A percentile compares a stretch with the other conserved stretches of the same genome.
phyloP scores from a whole-genome alignment of 2,113 vertebrate species.

The Cromileptes altivelis region DNA sequence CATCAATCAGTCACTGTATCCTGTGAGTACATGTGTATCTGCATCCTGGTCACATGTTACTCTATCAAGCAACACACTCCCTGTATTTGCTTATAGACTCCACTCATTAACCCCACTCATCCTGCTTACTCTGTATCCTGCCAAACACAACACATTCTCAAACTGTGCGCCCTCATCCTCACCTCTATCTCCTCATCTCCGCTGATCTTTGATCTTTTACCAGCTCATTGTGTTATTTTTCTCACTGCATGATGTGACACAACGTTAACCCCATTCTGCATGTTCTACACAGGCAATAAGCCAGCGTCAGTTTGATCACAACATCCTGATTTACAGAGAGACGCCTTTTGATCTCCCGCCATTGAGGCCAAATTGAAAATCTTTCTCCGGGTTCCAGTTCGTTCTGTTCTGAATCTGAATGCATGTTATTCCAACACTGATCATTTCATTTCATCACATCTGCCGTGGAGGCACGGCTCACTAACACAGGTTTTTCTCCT shows the following conservation, averaged over 20 bases:
- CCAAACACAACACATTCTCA: too few species aligned
- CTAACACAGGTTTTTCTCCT: conserved; percentile 71
- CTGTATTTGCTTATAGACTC: not conserved
- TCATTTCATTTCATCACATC: conserved; percentile 55
- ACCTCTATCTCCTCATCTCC: not conserved
- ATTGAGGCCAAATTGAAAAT: conserved; percentile 16
- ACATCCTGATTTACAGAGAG: conserved; percentile 9
- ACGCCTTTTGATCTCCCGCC: not conserved
- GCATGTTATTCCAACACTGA: conserved; percentile 32
- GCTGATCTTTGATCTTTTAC: conserved; percentile 24
- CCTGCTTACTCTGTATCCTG: too few species aligned
- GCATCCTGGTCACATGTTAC: not conserved
- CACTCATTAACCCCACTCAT: not conserved
- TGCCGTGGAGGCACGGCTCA: conserved; percentile 72
- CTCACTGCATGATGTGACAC: conserved; percentile 21
- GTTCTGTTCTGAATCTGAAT: conserved; percentile 13
- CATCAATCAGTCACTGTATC: not conserved
- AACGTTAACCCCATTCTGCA: conserved; percentile 19
- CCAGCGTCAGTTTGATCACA: conserved; percentile 1
- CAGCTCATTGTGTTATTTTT: conserved; percentile 28
- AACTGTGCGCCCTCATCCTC: conserved; percentile 12
- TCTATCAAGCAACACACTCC: not conserved
- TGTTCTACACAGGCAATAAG: conserved; percentile 19
- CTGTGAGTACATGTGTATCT: conserved; percentile 38
- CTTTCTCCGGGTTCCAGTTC: not conserved